phyloP scores from a whole-genome alignment of 2,797 vertebrate species.

The Leuciscus waleckii region DNA sequence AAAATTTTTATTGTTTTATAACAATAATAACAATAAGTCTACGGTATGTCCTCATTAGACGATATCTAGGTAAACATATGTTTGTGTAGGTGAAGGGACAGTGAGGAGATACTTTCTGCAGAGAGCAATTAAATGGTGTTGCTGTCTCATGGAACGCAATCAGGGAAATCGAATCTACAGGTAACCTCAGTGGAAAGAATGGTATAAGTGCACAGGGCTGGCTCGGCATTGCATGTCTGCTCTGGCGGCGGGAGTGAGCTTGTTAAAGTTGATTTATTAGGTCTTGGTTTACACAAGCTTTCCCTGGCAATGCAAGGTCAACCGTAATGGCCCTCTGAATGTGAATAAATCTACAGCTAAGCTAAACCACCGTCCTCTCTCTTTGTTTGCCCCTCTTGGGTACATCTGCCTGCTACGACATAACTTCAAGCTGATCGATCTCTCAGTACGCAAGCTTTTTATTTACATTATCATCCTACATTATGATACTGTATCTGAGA shows the following conservation, averaged over 20 bases:
- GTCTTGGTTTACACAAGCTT: slow-evolving; percentile 80
- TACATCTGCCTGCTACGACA: slow-evolving; percentile 56
- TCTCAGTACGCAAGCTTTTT: slow-evolving; percentile 49
- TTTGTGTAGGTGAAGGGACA: slow-evolving; percentile 30
- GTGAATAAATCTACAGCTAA: slow-evolving; percentile 80
- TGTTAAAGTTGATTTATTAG: slow-evolving; percentile 87
- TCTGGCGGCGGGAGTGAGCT: slow-evolving; percentile 71
- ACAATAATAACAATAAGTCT: neutral
- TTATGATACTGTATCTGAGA: slow-evolving; percentile 36
- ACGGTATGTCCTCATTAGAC: neutral
- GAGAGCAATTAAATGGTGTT: slow-evolving; percentile 78
- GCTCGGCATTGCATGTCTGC: slow-evolving; percentile 67
- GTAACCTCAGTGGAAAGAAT: slow-evolving; percentile 73
- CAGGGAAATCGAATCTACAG: slow-evolving; percentile 78
- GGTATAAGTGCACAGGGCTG: slow-evolving; percentile 48
- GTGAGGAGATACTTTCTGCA: slow-evolving; percentile 73
- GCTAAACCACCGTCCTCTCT: slow-evolving; percentile 43
- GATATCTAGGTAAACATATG: neutral
- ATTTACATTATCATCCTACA: slow-evolving; percentile 50
- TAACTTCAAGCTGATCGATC: slow-evolving; percentile 66
- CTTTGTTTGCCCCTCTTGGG: slow-evolving; percentile 60
- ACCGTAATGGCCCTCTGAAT: slow-evolving; percentile 83
- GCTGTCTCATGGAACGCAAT: slow-evolving; percentile 74
- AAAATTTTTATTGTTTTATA: too few relatives aligned
- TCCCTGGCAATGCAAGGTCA: slow-evolving; percentile 82